These are phyloP conservation scores for Caenorhabditis latens DNA, from an alignment of 1,140 invertebrate species.

Conservation along the genomic window DNA sequence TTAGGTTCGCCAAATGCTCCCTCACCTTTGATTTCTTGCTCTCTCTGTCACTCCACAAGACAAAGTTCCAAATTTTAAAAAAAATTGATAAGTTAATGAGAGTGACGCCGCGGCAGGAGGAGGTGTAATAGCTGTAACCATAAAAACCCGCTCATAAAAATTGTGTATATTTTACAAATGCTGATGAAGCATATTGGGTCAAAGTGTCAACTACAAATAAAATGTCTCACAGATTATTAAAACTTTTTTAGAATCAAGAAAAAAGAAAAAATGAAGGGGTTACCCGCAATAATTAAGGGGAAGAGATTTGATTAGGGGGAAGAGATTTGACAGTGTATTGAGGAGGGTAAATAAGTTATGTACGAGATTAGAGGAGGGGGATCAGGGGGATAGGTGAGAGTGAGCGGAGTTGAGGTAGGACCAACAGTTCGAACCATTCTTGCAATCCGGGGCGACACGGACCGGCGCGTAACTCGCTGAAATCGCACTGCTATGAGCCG, in stretches of 20 bases:
- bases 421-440: too few species aligned
- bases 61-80: constrained; percentile 29
- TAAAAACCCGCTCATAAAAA: constrained; percentile 15
- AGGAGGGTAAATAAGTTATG: neutral
- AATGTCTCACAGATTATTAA: neutral
- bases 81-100: constrained; percentile 52
- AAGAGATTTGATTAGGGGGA: too few species aligned
- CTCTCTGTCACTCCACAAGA: neutral
- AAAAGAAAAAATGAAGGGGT: neutral
- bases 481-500: too few species aligned
- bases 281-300: constrained; percentile 37
- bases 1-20: too few species aligned
- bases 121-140: neutral
- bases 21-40: neutral
- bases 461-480: too few species aligned
- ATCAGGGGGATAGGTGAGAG: neutral
- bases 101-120: neutral
- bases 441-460: too few species aligned
- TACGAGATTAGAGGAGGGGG: neutral
- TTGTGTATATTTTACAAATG: neutral
- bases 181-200: constrained; percentile 35
- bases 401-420: neutral
- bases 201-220: neutral
- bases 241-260: too few species aligned
- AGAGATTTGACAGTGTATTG: neutral